Evolutionary conservation across 2,888 invertebrate species (phyloP).

Genomic region (Rotaria macrura): DNA sequence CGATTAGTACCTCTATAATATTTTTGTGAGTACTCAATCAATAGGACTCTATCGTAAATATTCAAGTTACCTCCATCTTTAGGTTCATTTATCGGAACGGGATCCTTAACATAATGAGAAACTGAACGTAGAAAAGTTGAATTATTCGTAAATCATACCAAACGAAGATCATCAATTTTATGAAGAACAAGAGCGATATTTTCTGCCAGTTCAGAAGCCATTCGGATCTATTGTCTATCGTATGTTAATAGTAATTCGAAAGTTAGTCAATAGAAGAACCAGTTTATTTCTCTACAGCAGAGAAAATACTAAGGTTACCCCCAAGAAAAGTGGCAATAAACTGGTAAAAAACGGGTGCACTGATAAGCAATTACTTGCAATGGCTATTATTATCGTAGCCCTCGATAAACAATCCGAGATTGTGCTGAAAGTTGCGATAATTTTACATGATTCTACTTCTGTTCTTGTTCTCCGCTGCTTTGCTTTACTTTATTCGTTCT

Average conservation of each 20-base stretch:
- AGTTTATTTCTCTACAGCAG: neutral
- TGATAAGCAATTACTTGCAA: neutral
- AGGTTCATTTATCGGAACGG: neutral
- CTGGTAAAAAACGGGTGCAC: neutral
- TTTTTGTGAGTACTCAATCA: neutral
- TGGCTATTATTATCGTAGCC: neutral
- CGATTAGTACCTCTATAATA: conserved; percentile 66
- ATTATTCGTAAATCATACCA: neutral
- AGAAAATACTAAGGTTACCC: neutral
- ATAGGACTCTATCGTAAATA: no score
- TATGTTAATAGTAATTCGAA: neutral
- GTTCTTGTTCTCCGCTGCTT: no score
- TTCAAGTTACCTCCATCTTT: neutral
- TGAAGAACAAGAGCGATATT: conserved; percentile 7
- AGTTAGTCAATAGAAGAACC: no score
- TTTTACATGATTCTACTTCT: neutral
- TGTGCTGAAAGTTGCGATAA: no score
- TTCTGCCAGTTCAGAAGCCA: neutral
- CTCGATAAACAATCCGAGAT: no score
- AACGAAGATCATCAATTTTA: conserved; percentile 15
- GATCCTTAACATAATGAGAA: neutral
- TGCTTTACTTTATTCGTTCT: no score
- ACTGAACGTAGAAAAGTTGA: neutral
- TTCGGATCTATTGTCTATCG: neutral
- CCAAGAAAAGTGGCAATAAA: neutral